Conservation (phyloP, 2,113 vertebrate species). For the Hiodon tergisus region DNA sequence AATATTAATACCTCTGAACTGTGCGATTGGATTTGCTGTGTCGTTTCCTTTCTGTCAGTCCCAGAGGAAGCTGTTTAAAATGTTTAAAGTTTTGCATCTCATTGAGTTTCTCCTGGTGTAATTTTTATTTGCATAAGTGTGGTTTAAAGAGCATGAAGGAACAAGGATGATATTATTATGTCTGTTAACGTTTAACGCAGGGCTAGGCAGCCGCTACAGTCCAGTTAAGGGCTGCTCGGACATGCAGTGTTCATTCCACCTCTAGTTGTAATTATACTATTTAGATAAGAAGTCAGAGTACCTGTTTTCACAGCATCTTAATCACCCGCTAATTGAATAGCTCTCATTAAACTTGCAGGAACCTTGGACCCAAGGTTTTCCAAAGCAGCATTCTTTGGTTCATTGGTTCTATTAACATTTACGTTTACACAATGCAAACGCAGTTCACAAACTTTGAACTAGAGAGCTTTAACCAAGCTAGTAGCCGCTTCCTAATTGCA, state of each 20-base stretch:
- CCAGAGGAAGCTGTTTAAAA: conserved; percentile 24
- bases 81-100: conserved; percentile 20
- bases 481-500: background rate
- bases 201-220: conserved; percentile 1
- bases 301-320: no score
- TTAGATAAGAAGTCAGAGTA: no score
- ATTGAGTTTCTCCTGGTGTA: conserved; percentile 15
- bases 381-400: no score
- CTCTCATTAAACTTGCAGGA: no score
- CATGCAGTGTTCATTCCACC: background rate
- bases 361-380: no score
- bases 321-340: no score
- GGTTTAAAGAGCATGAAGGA: background rate
- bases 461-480: background rate
- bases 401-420: no score
- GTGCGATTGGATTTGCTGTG: conserved; percentile 30
- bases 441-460: background rate
- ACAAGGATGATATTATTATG: background rate
- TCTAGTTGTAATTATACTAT: conserved; percentile 3
- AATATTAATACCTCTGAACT: conserved; percentile 31
- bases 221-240: background rate
- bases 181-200: background rate
- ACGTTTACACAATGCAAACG: no score
- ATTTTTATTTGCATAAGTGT: background rate
- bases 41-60: conserved; percentile 9